These are phyloP conservation scores for Rhagologus leucostigma DNA, from an alignment of 2,113 vertebrate genomes.

Conservation along the genomic window DNA sequence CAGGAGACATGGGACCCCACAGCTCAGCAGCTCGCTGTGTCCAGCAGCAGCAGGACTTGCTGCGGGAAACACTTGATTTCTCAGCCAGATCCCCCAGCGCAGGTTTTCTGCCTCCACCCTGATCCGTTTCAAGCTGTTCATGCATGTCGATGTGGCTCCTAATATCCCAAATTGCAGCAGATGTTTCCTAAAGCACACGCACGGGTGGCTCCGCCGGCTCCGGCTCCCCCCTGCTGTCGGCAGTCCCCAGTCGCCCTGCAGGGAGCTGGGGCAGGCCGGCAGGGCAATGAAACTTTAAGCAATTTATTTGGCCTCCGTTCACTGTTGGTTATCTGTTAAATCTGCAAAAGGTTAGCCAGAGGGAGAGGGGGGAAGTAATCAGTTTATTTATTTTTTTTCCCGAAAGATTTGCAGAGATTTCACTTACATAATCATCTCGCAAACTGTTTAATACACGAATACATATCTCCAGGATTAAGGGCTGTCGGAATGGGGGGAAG, in stretches of 20 bases:
- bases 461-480: constrained; percentile 44
- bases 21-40: not conserved
- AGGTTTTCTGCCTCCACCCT: not conserved
- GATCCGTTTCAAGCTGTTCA: not conserved
- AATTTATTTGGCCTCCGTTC: not conserved
- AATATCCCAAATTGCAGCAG: not conserved
- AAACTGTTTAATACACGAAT: constrained; percentile 1
- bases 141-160: not conserved
- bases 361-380: not conserved
- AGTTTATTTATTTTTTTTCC: not conserved
- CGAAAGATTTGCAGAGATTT: constrained; percentile 57
- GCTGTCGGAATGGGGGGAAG: not conserved
- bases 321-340: not conserved
- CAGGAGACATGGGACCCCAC: not conserved
- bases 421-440: constrained; percentile 9
- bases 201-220: not conserved
- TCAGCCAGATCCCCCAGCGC: not conserved
- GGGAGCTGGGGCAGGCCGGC: not conserved
- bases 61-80: not conserved
- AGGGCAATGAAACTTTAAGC: not conserved
- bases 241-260: fast-evolving
- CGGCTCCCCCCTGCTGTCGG: not conserved
- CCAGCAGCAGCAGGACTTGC: not conserved
- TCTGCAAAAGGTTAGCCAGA: not conserved
- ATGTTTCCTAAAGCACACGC: not conserved